These are phyloP conservation scores for Drosophila lutescens DNA, from an alignment of 2,888 invertebrate genomes.

Conservation along the genomic window DNA sequence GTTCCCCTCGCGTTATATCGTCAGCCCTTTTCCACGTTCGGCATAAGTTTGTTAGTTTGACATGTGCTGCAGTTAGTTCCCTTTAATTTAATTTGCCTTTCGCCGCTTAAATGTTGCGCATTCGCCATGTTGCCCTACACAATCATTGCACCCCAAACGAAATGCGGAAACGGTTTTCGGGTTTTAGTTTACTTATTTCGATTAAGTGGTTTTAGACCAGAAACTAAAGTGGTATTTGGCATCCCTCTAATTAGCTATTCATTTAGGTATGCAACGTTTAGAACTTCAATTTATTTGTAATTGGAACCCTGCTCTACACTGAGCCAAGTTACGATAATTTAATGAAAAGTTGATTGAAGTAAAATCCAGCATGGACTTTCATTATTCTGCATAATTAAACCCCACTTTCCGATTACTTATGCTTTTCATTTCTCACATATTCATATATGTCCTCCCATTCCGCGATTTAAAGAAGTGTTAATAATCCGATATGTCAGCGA, in stretches of 20 bases:
- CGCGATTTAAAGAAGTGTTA: background rate
- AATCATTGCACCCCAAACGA: background rate
- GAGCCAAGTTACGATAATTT: no score
- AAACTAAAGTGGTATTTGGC: background rate
- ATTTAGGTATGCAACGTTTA: background rate
- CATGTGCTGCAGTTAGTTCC: slow-evolving; percentile 44
- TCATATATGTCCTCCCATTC: background rate
- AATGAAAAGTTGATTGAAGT: no score
- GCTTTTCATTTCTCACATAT: background rate
- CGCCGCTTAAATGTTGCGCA: slow-evolving; percentile 50
- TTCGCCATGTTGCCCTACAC: slow-evolving; percentile 43
- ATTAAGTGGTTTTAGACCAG: background rate
- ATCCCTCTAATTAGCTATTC: slow-evolving; percentile 1
- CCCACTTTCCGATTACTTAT: background rate
- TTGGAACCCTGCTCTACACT: no score
- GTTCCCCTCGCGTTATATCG: slow-evolving; percentile 6
- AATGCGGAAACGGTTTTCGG: slow-evolving; percentile 2
- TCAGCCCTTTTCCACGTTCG: slow-evolving; percentile 11
- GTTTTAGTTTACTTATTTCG: background rate
- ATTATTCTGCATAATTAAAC: no score
- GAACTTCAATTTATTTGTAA: background rate
- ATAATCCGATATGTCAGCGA: slow-evolving; percentile 8
- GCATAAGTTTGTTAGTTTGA: slow-evolving; percentile 54
- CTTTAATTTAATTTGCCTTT: slow-evolving; percentile 56
- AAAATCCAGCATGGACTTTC: no score